Base-by-base conservation (phyloP, 2,113 vertebrate genomes). In the Murina feae region DNA sequence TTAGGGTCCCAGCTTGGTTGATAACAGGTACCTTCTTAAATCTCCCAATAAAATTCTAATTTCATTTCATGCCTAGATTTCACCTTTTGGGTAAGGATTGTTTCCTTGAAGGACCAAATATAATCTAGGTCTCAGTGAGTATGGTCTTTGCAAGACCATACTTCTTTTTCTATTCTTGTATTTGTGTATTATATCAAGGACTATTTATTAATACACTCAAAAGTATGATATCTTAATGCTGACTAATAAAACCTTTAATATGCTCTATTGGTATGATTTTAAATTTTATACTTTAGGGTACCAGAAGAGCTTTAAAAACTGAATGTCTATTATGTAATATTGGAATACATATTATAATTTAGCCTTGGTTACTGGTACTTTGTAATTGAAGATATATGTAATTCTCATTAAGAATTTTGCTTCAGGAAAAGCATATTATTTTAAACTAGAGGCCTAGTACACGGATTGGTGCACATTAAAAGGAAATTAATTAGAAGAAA, bases 271-370 rank as follows among this genome's bases (percentile, higher is more conserved):
- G 55, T 91, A 0, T 66, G 39, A 86, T 79, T 93, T 89, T 44
- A 86, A 95, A 69, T 14, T 93, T 66, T 65, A 35, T 93, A 65
- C 82, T 95, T 96, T 84, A 88, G 39, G 30, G 28, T 86, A 51
- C 21, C 42, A 91, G 16, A 37, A 94, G 13, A 87, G 39, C 51
- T 97, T 94, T 94, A 35, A 91, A 94, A 94, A 71, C 11, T 30
- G 17, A 81, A 11, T 82, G 91, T 89, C 37, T 75, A n/a, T 74
- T 49, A 32, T 9, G 80, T 42, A 55, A 65, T 87, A 65, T 37
- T 82, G 21, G 58, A 51, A 90, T 82, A 37, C 39, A 66, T 28
- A 71, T 66, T 47, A 78, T 49, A 81, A 42, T 51, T 95, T 86
- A 94, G 35, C 20, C 39, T 80, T 89, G 86, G 35, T 58, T 85